Conservation (phyloP, 2,797 vertebrate species). For the Choloepus didactylus region DNA sequence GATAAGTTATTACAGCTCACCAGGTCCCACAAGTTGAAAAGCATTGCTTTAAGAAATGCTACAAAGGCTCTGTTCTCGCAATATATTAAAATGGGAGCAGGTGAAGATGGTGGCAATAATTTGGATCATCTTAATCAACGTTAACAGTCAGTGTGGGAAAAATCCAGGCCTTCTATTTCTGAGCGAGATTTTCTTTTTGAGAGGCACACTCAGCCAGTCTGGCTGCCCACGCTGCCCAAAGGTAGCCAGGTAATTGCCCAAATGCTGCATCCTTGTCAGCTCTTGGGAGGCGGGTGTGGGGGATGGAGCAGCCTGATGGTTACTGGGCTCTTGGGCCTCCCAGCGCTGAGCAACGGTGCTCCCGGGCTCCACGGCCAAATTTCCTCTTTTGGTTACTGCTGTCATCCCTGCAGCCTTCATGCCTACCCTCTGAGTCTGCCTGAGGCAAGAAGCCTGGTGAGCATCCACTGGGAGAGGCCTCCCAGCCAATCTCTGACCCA, state of each 20-base stretch:
- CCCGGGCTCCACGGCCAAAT: neutral
- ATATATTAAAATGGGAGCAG: neutral
- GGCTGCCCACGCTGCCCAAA: neutral
- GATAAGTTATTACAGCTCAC: neutral
- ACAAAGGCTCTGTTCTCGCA: neutral
- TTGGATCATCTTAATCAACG: constrained; percentile 48
- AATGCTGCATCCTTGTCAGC: neutral
- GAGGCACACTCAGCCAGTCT: neutral
- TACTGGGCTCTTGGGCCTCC: neutral
- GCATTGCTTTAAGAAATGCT: neutral
- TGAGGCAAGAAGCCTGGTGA: neutral
- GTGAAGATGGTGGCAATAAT: neutral
- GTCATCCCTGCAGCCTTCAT: neutral
- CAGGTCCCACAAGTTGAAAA: neutral
- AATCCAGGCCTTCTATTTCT: constrained; percentile 53
- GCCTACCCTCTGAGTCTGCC: constrained; percentile 54
- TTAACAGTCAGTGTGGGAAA: constrained; percentile 31
- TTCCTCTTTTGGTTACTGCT: constrained; percentile 72
- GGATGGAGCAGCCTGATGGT: neutral
- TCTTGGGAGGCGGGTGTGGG: neutral
- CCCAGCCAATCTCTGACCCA: neutral
- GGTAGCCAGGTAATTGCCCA: neutral
- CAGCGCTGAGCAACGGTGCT: neutral
- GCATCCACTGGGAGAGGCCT: neutral
- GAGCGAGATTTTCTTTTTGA: neutral